phyloP scores from a whole-genome alignment of 2,888 invertebrate species.

The Aplocera efformata region DNA sequence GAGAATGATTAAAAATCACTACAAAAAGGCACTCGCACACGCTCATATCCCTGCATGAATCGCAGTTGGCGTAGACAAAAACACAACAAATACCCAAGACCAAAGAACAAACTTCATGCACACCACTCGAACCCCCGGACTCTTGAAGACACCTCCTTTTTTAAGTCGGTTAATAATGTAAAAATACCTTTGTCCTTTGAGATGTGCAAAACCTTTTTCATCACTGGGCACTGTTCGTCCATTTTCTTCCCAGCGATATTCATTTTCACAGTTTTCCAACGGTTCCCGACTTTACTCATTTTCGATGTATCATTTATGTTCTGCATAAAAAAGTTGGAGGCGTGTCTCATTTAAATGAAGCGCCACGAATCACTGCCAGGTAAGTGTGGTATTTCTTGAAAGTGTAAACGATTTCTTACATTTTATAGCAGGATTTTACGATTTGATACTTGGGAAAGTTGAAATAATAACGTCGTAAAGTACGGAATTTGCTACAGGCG shows the following conservation, averaged over 20 bases:
- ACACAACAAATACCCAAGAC: no score
- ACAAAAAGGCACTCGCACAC: no score
- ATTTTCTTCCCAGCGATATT: constrained; percentile 42
- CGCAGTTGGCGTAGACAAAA: no score
- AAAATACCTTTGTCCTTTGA: constrained; percentile 55
- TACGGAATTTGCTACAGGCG: neutral
- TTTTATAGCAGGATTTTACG: constrained; percentile 9
- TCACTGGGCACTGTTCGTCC: constrained; percentile 32
- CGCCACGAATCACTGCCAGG: constrained; percentile 21
- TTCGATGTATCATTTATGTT: constrained; percentile 25
- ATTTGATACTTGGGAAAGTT: constrained; percentile 21
- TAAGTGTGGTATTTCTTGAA: constrained; percentile 17
- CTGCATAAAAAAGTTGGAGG: constrained; percentile 26
- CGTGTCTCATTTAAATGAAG: constrained; percentile 27
- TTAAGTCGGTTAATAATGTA: no score
- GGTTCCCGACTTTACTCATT: constrained; percentile 56
- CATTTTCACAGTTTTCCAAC: constrained; percentile 63
- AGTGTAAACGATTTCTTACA: constrained; percentile 21
- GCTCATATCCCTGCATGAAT: no score
- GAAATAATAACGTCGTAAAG: constrained; percentile 13
- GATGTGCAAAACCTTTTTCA: constrained; percentile 48
- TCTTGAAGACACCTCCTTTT: no score
- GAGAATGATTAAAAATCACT: no score
- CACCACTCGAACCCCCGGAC: no score
- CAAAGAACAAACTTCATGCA: no score